Percentiles rank a stretch among this genome's conserved stretches.
Conservation (phyloP, 1,140 invertebrate species). For the Maconellicoccus hirsutus region DNA sequence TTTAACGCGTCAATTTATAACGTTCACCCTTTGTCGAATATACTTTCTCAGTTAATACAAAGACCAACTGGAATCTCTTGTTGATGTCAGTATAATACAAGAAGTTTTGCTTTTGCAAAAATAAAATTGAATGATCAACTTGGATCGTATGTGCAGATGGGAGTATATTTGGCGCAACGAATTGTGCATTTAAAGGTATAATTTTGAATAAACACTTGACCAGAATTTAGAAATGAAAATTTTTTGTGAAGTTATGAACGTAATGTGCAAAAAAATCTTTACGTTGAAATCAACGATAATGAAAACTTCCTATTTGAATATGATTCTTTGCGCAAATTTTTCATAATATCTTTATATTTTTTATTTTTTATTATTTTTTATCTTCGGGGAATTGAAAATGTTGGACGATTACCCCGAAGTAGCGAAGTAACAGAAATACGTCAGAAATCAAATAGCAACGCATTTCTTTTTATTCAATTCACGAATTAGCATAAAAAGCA, state of each 20-base stretch:
- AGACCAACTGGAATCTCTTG: not conserved
- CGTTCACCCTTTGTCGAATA: not conserved
- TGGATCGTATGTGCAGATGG: not conserved
- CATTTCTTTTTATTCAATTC: not conserved
- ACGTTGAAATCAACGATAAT: too few relatives aligned
- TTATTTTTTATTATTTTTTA: too few relatives aligned
- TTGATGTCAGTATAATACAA: not conserved
- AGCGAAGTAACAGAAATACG: not conserved
- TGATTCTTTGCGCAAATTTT: too few relatives aligned
- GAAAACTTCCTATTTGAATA: too few relatives aligned
- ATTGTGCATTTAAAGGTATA: too few relatives aligned
- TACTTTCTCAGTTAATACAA: not conserved
- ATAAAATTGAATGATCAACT: not conserved
- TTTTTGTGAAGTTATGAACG: too few relatives aligned
- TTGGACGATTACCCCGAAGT: too few relatives aligned
- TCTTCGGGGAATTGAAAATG: too few relatives aligned
- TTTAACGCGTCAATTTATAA: slow-evolving; percentile 4
- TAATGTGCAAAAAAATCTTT: too few relatives aligned
- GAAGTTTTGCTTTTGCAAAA: not conserved
- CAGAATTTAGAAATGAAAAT: too few relatives aligned
- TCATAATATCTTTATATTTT: too few relatives aligned
- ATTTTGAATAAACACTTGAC: too few relatives aligned
- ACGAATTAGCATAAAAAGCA: not conserved
- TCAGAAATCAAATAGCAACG: not conserved
- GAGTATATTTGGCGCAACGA: not conserved